phyloP scores from a whole-genome alignment of 2,888 invertebrate genomes.

The Sarcophaga rosellei region DNA sequence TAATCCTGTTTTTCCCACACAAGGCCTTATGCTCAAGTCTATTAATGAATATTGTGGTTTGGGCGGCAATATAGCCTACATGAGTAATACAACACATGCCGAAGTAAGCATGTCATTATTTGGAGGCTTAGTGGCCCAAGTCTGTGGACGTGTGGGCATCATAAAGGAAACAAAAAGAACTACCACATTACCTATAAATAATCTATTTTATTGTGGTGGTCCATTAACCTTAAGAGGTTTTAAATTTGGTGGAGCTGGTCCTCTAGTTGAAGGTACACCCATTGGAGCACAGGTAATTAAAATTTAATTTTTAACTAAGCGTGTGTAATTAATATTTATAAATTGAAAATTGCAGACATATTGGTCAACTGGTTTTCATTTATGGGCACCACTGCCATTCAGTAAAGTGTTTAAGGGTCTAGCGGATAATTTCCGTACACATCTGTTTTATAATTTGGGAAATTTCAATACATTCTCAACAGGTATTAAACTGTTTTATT shows the following conservation, averaged over 20 bases:
- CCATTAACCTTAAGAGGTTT: conserved; percentile 95
- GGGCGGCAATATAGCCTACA: conserved; percentile 95
- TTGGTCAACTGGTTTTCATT: conserved; percentile 93
- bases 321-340: conserved; percentile 1
- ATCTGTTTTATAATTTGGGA: conserved; percentile 94
- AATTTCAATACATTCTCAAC: conserved; percentile 84
- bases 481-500: conserved; percentile 70
- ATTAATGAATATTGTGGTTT: conserved; percentile 91
- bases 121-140: conserved; percentile 79
- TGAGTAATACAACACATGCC: conserved; percentile 89
- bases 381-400: conserved; percentile 95
- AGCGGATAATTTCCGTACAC: conserved; percentile 92
- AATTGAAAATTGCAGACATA: conserved; percentile 84
- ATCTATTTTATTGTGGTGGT: conserved; percentile 86
- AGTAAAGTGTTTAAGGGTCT: conserved; percentile 89
- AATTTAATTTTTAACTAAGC: not conserved
- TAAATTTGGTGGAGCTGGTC: conserved; percentile 92
- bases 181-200: conserved; percentile 77
- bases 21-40: conserved; percentile 87
- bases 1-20: conserved; percentile 89
- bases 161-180: conserved; percentile 77
- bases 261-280: conserved; percentile 89
- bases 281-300: conserved; percentile 84
- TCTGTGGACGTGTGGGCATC: conserved; percentile 79
- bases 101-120: conserved; percentile 87